Evolutionary conservation across 1,140 invertebrate genomes (phyloP), one percentile per base, ranked within the genome.

Genomic region (Hycleus phaleratus): DNA sequence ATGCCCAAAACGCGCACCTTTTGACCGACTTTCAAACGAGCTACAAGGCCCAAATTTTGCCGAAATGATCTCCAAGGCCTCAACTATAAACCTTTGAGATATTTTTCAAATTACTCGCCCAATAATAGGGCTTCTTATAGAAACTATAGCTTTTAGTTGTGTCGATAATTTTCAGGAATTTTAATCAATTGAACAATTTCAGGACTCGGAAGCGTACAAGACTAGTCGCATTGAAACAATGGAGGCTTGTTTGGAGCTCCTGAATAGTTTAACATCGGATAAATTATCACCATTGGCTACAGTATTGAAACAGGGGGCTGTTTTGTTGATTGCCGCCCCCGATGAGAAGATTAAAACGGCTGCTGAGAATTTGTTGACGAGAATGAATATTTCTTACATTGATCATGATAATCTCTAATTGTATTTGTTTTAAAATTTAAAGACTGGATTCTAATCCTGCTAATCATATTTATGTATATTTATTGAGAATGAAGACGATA

Each of bases 191-290:
- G 18, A 18, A 18, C 18, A 18, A 32, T 67, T 58, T 59, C 49
- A 81, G 79, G 80, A 82, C 61, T 72, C 74, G 32, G 80, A 82
- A 52, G 77, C 79, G 3, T 78, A 78, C 70, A 74, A 77, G 54
- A 74, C 74, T 50, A 79, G 78, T 43, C 75, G 78, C 60, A 78
- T 80, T 53, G 81, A 81, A 66, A 81, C 80, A 44, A 72, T 82
- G 58, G 79, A 80, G 71, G 80, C 80, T 51, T 82, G 79, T 68
- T 69, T 82, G 58, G 80, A 82, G 60, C 62, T 82, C 38, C 71
- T 82, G 18, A 69, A 78, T 46, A 79, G 78, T 32, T 77, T 82
- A 64, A 75, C 79, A 2, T 63, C 78, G 44, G 76, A 79, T 39
- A 74, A 78, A 51, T 77, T 81, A 53, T 74, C 77, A 40, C 73